Percentiles rank a stretch among this genome's conserved stretches.
phyloP scores from a whole-genome alignment of 1,140 invertebrate genomes.

The Procambarus virginalis region DNA sequence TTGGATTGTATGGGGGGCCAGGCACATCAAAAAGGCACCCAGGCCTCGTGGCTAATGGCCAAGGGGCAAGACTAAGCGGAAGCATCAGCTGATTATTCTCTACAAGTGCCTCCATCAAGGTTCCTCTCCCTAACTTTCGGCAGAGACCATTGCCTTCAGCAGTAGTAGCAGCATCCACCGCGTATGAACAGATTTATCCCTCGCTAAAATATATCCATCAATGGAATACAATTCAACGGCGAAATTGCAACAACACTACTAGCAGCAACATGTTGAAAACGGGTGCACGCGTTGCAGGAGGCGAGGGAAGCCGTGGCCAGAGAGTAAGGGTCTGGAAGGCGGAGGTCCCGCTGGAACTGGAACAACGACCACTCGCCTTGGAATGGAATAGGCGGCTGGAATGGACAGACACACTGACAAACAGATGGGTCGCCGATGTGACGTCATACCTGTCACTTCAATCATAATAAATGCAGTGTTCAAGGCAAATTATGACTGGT shows the following conservation, averaged over 20 bases:
- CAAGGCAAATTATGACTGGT: background rate
- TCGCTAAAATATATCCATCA: too few species aligned
- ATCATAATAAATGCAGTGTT: background rate
- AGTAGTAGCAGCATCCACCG: too few species aligned
- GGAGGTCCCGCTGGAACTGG: slow-evolving; percentile 2
- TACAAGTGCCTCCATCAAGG: background rate
- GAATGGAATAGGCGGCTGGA: slow-evolving; percentile 25
- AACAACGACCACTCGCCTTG: slow-evolving; percentile 7
- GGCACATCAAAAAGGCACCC: too few species aligned
- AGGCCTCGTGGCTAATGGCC: too few species aligned
- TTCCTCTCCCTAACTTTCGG: too few species aligned
- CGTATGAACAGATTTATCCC: too few species aligned
- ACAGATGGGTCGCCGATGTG: slow-evolving; percentile 22
- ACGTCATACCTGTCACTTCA: background rate
- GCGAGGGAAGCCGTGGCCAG: slow-evolving; percentile 19
- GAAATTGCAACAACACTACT: background rate
- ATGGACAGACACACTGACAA: slow-evolving; percentile 24
- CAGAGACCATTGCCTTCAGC: too few species aligned
- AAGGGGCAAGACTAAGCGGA: background rate
- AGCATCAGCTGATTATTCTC: background rate
- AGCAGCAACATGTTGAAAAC: background rate
- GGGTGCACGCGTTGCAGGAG: background rate
- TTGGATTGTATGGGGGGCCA: background rate
- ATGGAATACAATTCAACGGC: too few species aligned
- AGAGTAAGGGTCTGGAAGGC: slow-evolving; percentile 14